These are phyloP conservation scores for Hybos culiciformis DNA, from an alignment of 2,888 invertebrate species.

Conservation along the genomic window DNA sequence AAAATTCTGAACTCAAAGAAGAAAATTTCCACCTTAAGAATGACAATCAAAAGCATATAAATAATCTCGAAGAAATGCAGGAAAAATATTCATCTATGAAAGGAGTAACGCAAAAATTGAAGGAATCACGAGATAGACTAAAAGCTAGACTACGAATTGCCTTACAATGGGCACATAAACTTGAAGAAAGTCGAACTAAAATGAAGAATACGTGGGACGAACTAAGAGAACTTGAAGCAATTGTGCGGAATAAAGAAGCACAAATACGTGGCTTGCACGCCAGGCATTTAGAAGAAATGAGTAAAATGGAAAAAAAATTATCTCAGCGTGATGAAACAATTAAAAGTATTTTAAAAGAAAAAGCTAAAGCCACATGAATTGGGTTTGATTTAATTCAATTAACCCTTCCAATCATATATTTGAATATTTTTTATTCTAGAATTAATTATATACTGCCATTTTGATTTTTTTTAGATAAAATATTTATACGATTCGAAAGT, in stretches of 20 bases:
- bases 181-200: slow-evolving; percentile 28
- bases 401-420: too few relatives aligned
- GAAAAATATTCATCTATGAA: slow-evolving; percentile 20
- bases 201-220: slow-evolving; percentile 30
- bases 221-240: slow-evolving; percentile 28
- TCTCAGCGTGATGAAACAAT: slow-evolving; percentile 34
- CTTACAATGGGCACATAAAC: slow-evolving; percentile 30
- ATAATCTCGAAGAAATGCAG: slow-evolving; percentile 17
- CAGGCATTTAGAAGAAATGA: slow-evolving; percentile 28
- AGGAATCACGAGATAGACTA: slow-evolving; percentile 28
- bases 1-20: slow-evolving; percentile 13
- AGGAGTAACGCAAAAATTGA: slow-evolving; percentile 24
- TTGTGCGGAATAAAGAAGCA: slow-evolving; percentile 33
- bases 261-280: slow-evolving; percentile 30
- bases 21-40: slow-evolving; percentile 19
- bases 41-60: slow-evolving; percentile 17
- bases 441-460: too few relatives aligned
- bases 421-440: too few relatives aligned
- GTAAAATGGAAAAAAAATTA: slow-evolving; percentile 27
- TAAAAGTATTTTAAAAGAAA: slow-evolving; percentile 23
- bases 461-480: too few relatives aligned
- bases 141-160: slow-evolving; percentile 31
- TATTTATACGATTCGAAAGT: too few relatives aligned
- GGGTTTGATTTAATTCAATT: too few relatives aligned
- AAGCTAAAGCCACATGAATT: too few relatives aligned